Conservation (phyloP, 37 sponge, comb jelly and placozoan genomes). For the Mnemiopsis leidyi region DNA sequence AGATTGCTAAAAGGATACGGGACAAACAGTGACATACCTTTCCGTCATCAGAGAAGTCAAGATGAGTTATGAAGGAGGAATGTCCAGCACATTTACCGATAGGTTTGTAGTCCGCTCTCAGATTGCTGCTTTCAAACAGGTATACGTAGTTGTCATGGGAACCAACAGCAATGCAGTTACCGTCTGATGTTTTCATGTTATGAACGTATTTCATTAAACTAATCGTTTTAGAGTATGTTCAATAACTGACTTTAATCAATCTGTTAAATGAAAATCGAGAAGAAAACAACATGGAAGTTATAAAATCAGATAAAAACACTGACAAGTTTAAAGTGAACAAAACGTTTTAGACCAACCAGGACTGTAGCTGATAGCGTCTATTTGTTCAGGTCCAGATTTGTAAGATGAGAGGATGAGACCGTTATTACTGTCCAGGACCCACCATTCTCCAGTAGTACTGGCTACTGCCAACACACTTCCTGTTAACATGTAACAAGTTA, state of each 20-base stretch:
- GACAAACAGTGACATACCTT: background rate
- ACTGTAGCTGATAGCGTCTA: slow-evolving; percentile 36
- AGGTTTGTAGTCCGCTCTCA: background rate
- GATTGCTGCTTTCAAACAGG: background rate
- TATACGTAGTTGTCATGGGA: slow-evolving; percentile 67
- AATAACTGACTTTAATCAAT: too few species aligned
- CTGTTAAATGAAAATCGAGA: too few species aligned
- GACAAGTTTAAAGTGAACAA: too few species aligned
- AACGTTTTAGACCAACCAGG: too few species aligned
- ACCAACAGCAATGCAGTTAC: slow-evolving; percentile 44
- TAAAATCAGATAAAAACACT: too few species aligned
- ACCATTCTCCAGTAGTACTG: slow-evolving; percentile 62
- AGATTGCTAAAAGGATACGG: too few species aligned
- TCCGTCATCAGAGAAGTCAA: slow-evolving; percentile 65
- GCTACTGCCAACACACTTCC: slow-evolving; percentile 36
- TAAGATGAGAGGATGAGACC: background rate
- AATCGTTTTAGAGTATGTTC: too few species aligned
- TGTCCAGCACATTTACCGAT: slow-evolving; percentile 63
- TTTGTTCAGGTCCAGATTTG: slow-evolving; percentile 37
- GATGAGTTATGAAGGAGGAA: slow-evolving; percentile 67
- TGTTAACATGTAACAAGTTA: too few species aligned
- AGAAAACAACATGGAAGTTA: too few species aligned
- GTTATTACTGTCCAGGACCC: slow-evolving; percentile 11
- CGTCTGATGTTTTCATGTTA: too few species aligned
- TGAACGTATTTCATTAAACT: too few species aligned